These are phyloP conservation scores for Smittia sp. DNA, from an alignment of 2,888 invertebrate species.

Conservation along the genomic window DNA sequence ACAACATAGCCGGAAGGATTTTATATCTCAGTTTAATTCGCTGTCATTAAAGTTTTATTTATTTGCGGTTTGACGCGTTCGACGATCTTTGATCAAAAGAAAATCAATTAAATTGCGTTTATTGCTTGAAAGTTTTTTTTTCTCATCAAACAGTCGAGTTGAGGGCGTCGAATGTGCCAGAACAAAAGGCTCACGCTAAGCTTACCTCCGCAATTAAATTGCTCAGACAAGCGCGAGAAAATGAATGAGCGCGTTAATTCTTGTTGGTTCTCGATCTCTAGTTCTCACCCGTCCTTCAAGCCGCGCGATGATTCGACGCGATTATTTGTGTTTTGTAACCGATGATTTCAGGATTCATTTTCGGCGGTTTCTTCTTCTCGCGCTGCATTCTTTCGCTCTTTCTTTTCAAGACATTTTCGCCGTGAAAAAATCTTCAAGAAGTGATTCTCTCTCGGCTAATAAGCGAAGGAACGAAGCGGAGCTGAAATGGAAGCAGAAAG, in stretches of 20 bases:
- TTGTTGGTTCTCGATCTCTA: background rate
- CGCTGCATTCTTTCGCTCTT: constrained; percentile 9
- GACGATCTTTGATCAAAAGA: background rate
- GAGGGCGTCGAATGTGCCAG: constrained; percentile 6
- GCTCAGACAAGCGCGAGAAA: constrained; percentile 13
- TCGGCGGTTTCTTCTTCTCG: constrained; percentile 8
- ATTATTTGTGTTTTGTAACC: constrained; percentile 24
- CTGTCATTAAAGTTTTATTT: background rate
- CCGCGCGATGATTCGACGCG: background rate
- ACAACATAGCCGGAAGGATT: too few species aligned
- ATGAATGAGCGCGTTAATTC: constrained; percentile 19
- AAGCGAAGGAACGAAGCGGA: constrained; percentile 1
- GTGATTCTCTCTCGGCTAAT: constrained; percentile 2
- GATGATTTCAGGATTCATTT: constrained; percentile 29
- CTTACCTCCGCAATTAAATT: background rate
- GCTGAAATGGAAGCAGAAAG: constrained; percentile 23
- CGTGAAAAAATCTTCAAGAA: background rate
- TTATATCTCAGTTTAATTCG: background rate
- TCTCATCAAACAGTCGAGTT: too few species aligned
- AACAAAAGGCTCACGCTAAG: background rate
- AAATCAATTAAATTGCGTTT: constrained; percentile 4
- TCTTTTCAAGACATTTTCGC: background rate
- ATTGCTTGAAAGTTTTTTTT: background rate
- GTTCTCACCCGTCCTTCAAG: constrained; percentile 11
- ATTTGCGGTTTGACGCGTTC: constrained; percentile 14